Conservation (phyloP, 2,888 invertebrate genomes). For the Trilocha varians region DNA sequence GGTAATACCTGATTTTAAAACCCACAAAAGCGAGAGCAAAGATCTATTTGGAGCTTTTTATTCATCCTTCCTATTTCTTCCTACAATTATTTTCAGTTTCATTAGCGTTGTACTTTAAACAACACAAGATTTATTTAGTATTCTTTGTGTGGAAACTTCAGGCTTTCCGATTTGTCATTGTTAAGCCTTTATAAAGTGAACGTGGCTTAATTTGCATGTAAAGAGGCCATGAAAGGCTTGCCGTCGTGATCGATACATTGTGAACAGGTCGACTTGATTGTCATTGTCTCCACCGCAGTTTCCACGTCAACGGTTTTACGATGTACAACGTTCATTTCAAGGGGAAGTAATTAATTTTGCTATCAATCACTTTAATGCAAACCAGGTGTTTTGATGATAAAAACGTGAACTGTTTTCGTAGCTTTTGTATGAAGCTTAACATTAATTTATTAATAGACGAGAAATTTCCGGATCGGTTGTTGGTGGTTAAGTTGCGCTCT, state of each 20-base stretch:
- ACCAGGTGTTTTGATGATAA: background rate
- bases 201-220: constrained; percentile 42
- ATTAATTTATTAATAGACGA: no score
- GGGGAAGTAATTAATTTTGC: background rate
- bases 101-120: no score
- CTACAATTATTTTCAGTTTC: no score
- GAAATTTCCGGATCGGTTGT: no score
- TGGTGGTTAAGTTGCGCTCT: no score
- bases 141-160: no score
- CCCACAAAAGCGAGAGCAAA: no score
- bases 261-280: constrained; percentile 22
- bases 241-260: constrained; percentile 29
- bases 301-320: constrained; percentile 7
- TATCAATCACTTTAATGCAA: constrained; percentile 1
- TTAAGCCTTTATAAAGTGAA: constrained; percentile 21
- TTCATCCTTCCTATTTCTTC: no score
- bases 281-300: constrained; percentile 12
- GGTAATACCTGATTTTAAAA: no score
- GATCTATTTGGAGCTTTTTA: no score
- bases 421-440: no score
- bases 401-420: background rate
- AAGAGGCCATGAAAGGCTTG: constrained; percentile 35
- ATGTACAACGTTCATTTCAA: background rate
- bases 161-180: background rate
- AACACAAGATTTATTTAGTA: no score